phyloP scores from a whole-genome alignment of 2,797 vertebrate genomes.

The Pseudochirops corinnae region DNA sequence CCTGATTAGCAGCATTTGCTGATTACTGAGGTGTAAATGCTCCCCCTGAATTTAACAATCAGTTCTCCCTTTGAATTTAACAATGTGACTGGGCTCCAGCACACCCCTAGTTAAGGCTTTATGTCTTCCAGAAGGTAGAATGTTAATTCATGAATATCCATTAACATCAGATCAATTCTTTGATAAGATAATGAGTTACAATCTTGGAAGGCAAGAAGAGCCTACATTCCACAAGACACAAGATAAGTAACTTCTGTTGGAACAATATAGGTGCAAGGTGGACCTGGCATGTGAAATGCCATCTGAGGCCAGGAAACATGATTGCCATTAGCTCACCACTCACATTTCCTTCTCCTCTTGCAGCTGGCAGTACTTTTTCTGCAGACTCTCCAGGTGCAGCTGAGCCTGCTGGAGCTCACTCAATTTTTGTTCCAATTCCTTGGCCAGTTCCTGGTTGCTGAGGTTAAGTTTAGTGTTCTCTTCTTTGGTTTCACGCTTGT shows the following conservation, averaged over 20 bases:
- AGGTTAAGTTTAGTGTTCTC: slow-evolving; percentile 93
- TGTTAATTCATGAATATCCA: background rate
- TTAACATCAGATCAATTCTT: background rate
- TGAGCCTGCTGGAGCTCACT: slow-evolving; percentile 89
- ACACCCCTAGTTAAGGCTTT: background rate
- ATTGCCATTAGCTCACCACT: slow-evolving; percentile 71
- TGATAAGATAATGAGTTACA: background rate
- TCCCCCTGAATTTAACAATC: background rate
- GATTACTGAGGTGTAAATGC: background rate
- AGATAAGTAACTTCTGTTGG: background rate
- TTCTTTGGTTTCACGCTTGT: slow-evolving; percentile 90
- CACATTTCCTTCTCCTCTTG: slow-evolving; percentile 95
- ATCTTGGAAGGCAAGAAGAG: background rate
- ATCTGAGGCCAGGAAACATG: background rate
- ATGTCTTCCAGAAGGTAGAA: background rate
- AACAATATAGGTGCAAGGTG: background rate
- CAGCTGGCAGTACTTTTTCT: slow-evolving; percentile 88
- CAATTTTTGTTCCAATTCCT: slow-evolving; percentile 89
- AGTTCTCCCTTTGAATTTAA: background rate
- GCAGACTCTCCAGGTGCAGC: slow-evolving; percentile 90
- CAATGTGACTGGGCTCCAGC: background rate
- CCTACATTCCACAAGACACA: background rate
- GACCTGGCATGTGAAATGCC: background rate
- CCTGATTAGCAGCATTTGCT: background rate
- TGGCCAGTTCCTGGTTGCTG: slow-evolving; percentile 90